Base-by-base conservation (phyloP, 2,113 vertebrate species). In the Carassius auratus region DNA sequence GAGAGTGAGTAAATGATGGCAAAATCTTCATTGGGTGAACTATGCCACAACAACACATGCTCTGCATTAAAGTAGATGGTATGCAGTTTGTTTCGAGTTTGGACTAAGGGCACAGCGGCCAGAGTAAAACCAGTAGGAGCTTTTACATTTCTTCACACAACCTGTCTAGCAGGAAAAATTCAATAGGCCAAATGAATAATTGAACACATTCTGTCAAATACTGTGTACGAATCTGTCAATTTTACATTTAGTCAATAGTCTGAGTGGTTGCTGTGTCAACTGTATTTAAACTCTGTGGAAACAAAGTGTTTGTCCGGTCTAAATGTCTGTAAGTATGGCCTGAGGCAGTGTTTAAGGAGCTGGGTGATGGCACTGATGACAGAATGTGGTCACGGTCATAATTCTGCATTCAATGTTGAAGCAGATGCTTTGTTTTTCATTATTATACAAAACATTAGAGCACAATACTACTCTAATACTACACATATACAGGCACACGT, bases 371-470 rank as follows among this genome's bases (percentile, higher is more conserved):
- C 48, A 89, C 45, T 84, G 91, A 90, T 88, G 91, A 88, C 52
- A 91, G 86, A 61, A 90, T 74, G 23, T 83, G 84, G 77, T 0
- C 78, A 14, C 5, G 76, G 64, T 79, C 91, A 90, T 78, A 75
- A 92, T 90, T 87, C 68, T 91, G 80, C 90, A 90, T 86, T 86
- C 73, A 89, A 91, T 91, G 89, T 90, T 75, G 89, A 75, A 3
- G 59, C 88, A 82, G 76, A 71, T 19, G 71, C 87, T 88, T 93
- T 91, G 91, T 89, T 90, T 90, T 84, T 88, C 84, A 90, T 86
- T 66, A 1, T 15, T 12, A 64, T 17, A 10, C 21, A 38, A 75
- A 21, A 45, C 8, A 26, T 62, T 26, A 48, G 59, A 14, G 23
- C n/a, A 19, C n/a, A 26, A 48, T 13, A 2, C 33, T 6, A 3